Conservation (phyloP, 2,113 vertebrate species). For the Ictidomys tridecemlineatus region DNA sequence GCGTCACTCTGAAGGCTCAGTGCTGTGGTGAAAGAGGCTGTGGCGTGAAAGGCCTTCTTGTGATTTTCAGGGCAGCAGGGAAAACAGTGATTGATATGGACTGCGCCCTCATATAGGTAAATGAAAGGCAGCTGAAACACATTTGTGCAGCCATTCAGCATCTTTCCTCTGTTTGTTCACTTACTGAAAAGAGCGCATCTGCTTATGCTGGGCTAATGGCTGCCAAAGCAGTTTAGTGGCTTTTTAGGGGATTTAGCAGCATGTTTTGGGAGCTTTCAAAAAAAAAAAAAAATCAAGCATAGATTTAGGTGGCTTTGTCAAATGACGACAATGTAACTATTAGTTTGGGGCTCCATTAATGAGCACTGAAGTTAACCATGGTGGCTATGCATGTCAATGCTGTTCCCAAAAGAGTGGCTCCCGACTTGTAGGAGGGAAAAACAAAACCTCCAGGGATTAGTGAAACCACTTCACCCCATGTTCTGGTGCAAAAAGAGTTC, state of each 20-base stretch:
- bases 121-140: conserved; percentile 88
- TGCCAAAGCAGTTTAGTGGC: conserved; percentile 88
- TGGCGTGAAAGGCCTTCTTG: conserved; percentile 88
- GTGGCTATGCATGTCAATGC: conserved; percentile 75
- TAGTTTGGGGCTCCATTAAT: conserved; percentile 86
- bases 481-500: neutral
- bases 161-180: conserved; percentile 89
- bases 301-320: conserved; percentile 89
- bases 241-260: conserved; percentile 89
- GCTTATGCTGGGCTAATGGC: conserved; percentile 85
- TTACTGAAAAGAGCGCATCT: conserved; percentile 87
- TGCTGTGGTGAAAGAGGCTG: conserved; percentile 85
- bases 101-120: conserved; percentile 85
- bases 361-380: conserved; percentile 84
- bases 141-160: conserved; percentile 88
- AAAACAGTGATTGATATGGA: conserved; percentile 89
- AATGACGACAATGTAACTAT: conserved; percentile 87
- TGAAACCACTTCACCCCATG: neutral
- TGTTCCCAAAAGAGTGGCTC: conserved; percentile 44
- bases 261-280: conserved; percentile 88
- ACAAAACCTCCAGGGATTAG: conserved; percentile 29
- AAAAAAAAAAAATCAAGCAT: conserved; percentile 78
- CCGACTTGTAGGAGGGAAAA: conserved; percentile 2
- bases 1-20: conserved; percentile 88
- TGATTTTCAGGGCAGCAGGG: conserved; percentile 87